These are phyloP conservation scores for Sesamia nonagrioides DNA, from an alignment of 1,140 invertebrate genomes.

Conservation along the genomic window DNA sequence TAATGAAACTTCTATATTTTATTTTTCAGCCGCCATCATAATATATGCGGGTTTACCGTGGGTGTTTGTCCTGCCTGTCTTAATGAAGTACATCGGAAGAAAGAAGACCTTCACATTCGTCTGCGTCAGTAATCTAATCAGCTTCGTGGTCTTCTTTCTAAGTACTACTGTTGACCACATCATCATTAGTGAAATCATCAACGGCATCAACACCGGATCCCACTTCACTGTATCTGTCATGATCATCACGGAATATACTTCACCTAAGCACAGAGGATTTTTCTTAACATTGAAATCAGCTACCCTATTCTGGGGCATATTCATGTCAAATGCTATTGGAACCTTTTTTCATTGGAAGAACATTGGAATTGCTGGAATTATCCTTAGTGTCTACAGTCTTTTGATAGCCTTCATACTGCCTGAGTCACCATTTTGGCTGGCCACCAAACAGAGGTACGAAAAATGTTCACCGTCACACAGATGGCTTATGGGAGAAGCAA, in stretches of 20 bases:
- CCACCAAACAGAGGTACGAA: conserved; percentile 52
- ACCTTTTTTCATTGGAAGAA: conserved; percentile 50
- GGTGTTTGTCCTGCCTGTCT: conserved; percentile 34
- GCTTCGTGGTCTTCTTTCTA: conserved; percentile 39
- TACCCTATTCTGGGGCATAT: conserved; percentile 55
- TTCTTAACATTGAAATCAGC: conserved; percentile 51
- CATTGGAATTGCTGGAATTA: conserved; percentile 47
- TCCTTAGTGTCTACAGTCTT: conserved; percentile 23
- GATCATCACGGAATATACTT: conserved; percentile 47
- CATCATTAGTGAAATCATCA: conserved; percentile 39
- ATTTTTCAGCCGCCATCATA: conserved; percentile 49
- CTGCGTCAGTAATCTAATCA: not conserved
- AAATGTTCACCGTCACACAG: conserved; percentile 52
- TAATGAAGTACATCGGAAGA: conserved; percentile 39
- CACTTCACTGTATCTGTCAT: conserved; percentile 30
- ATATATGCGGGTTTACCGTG: conserved; percentile 27
- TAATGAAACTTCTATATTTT: not conserved
- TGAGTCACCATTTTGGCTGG: conserved; percentile 56
- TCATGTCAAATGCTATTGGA: conserved; percentile 49
- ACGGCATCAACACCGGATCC: conserved; percentile 20
- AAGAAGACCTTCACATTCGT: conserved; percentile 44
- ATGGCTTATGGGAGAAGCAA: conserved; percentile 46
- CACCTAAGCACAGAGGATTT: conserved; percentile 50
- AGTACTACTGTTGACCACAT: conserved; percentile 26
- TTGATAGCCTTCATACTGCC: conserved; percentile 21